Evolutionary conservation across 2,888 invertebrate species (phyloP).

Genomic region (Agonopterix alstromeriana): DNA sequence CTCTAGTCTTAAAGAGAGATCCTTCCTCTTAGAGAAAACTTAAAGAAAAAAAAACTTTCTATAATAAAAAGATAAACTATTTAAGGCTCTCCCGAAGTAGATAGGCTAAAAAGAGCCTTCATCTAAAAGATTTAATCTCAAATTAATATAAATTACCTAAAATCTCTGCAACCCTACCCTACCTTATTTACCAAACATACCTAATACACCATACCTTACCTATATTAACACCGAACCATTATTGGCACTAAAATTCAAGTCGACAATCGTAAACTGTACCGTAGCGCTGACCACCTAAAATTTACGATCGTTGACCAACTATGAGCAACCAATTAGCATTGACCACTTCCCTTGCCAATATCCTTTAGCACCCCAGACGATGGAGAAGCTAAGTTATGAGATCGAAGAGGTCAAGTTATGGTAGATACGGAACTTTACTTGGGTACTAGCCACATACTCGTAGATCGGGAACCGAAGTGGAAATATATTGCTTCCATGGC

Average conservation of each 20-base stretch:
- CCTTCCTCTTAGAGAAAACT: too few relatives aligned
- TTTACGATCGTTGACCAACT: constrained; percentile 23
- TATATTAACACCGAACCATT: constrained; percentile 15
- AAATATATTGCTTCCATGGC: constrained; percentile 27
- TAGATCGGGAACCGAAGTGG: constrained; percentile 24
- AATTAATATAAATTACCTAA: too few relatives aligned
- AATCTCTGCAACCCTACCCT: too few relatives aligned
- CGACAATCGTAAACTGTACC: constrained; percentile 31
- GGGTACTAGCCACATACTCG: constrained; percentile 17
- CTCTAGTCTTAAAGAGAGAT: too few relatives aligned
- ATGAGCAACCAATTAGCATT: constrained; percentile 14
- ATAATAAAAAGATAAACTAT: too few relatives aligned
- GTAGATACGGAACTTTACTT: too few relatives aligned
- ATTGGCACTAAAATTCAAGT: constrained; percentile 25
- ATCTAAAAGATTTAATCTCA: too few relatives aligned
- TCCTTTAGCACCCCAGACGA: constrained; percentile 2
- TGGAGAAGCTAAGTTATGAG: constrained; percentile 5
- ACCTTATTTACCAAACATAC: too few relatives aligned
- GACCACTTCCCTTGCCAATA: constrained; percentile 10
- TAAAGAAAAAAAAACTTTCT: too few relatives aligned
- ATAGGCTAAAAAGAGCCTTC: too few relatives aligned
- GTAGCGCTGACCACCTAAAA: constrained; percentile 26
- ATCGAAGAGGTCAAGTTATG: too few relatives aligned
- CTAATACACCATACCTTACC: not conserved
- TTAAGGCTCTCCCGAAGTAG: too few relatives aligned